A percentile compares a stretch with the other conserved stretches of the same genome.
These are phyloP conservation scores for Coecobrya sp. DNA, from an alignment of 2,888 invertebrate species.

Conservation along the genomic window DNA sequence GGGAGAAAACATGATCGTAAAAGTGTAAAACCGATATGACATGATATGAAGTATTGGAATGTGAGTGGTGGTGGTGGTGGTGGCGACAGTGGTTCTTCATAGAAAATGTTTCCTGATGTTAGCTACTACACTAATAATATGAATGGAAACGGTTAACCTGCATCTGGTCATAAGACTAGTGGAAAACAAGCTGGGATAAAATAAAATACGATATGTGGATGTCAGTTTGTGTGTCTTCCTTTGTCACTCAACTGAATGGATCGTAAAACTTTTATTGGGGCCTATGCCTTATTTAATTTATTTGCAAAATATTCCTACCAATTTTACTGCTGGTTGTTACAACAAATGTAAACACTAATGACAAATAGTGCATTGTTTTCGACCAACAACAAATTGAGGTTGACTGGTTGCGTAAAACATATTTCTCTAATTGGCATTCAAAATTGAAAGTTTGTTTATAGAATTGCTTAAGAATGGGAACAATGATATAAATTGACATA, in stretches of 20 bases:
- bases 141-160: neutral
- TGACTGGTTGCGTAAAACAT: no score
- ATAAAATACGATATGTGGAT: neutral
- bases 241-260: neutral
- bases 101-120: neutral
- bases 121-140: neutral
- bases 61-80: neutral
- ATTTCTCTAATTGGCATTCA: no score
- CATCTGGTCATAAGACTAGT: neutral
- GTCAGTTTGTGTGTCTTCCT: neutral
- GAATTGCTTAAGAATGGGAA: no score
- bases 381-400: no score
- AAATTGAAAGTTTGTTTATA: no score
- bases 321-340: no score
- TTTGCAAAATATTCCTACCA: no score
- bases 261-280: neutral
- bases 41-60: slow-evolving; percentile 24
- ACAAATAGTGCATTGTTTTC: no score
- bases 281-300: neutral
- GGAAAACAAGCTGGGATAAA: neutral
- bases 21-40: slow-evolving; percentile 43
- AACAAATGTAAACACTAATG: no score
- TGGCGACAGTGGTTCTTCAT: neutral
- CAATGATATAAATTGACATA: no score
- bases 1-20: slow-evolving; percentile 33